Evolutionary conservation across 2,113 vertebrate genomes (phyloP), one percentile per base, ranked within the genome.

Genomic region (Perognathus longimembris): DNA sequence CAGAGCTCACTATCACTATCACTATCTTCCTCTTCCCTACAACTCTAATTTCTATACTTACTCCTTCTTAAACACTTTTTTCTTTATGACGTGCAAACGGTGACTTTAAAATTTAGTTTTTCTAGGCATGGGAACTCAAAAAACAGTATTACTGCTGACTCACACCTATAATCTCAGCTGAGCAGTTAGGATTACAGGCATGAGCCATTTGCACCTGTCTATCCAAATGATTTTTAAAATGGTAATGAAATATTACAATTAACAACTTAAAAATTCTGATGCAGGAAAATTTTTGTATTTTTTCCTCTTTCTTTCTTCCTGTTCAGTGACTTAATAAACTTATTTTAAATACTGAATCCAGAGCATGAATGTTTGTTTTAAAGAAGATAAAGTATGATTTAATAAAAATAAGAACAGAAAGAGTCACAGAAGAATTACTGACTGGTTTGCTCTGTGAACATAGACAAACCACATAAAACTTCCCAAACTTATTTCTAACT

Each of bases 381-480:
- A 45, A 45, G 50, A 54, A 54, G 15, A 54, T 4, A 54, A 54
- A 54, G 50, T 18, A 54, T 54, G 17, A 54, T 54, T 76, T 85
- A 90, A 77, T 66, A 91, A 22, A 91, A 91, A 73, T 12, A 61
- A 90, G 66, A 32, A 69, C 2, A 94, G 34, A 92, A 90, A 28
- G 76, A 50, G 45, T 71, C 38, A 86, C 30, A 91, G 54, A 90
- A 76, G 14, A 93, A 79, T 81, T 64, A 75, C 26, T 82, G n/a
- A n/a, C 83, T 76, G 34, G 40, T 32, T 81, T 94, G 54, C 36
- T 79, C 73, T 92, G 38, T 90, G 50, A 90, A 76, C 50, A 71
- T 40, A 30, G 42, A 82, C 18, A 75, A 85, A 92, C 88, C 63
- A 96, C 6, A 63, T 34, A 78, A 74, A 95, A 93, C 24, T 91